Percentiles rank a stretch among this genome's conserved stretches.
Evolutionary conservation across 2,113 vertebrate species (phyloP).

Genomic region (Alces alces): DNA sequence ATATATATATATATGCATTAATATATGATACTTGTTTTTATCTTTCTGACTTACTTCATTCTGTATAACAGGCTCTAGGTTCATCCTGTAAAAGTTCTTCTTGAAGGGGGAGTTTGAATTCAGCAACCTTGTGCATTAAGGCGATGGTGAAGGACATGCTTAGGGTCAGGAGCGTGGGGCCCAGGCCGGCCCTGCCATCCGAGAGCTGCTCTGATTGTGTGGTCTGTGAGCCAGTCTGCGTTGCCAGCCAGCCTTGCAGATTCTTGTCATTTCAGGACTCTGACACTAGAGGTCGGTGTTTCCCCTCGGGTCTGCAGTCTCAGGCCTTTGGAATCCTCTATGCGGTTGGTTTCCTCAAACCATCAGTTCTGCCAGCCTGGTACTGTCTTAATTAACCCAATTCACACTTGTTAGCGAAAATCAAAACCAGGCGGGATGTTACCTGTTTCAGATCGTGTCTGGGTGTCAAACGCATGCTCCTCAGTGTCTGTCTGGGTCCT

Average conservation of each 20-base stretch:
- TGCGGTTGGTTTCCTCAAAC: neutral
- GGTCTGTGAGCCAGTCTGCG: accelerated
- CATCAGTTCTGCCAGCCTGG: neutral
- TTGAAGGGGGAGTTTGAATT: neutral
- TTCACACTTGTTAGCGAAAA: neutral
- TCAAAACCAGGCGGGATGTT: neutral
- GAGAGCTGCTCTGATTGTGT: neutral
- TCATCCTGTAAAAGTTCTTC: neutral
- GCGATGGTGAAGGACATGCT: neutral
- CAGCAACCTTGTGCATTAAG: accelerated
- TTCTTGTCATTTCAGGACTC: neutral
- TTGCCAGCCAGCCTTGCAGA: neutral
- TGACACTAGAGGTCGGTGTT: constrained; percentile 25
- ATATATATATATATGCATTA: neutral
- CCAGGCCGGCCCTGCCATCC: accelerated
- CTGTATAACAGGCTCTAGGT: neutral
- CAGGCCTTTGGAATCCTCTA: accelerated
- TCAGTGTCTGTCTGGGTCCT: accelerated
- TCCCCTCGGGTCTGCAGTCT: neutral
- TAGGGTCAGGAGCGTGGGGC: neutral
- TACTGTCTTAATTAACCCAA: neutral
- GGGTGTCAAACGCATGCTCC: neutral
- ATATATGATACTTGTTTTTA: neutral
- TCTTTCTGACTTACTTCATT: neutral
- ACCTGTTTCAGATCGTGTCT: neutral